A percentile compares a stretch with the other conserved stretches of the same genome.
phyloP scores from a whole-genome alignment of 2,113 vertebrate genomes.

The Anthoscopus minutus region DNA sequence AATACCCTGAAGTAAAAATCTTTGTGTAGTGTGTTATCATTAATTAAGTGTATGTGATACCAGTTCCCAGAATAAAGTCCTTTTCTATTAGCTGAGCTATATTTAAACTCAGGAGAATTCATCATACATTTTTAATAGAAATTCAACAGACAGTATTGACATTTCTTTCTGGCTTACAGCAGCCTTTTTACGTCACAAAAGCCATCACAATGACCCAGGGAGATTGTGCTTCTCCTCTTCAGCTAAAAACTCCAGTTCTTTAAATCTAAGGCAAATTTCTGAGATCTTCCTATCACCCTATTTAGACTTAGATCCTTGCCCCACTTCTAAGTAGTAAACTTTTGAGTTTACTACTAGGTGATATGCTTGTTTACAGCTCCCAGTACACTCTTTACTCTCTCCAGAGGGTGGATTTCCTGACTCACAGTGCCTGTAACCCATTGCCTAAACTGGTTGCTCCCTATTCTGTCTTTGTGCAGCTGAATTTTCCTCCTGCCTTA shows the following conservation, averaged over 20 bases:
- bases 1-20: conserved; percentile 9
- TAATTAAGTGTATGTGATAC: background rate
- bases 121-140: conserved; percentile 9
- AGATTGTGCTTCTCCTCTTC: background rate
- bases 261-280: background rate
- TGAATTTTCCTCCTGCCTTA: background rate
- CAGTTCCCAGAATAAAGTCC: background rate
- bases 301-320: background rate
- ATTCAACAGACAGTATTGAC: background rate
- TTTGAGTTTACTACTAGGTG: background rate
- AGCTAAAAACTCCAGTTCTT: background rate
- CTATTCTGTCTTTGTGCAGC: background rate
- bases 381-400: background rate
- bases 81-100: background rate
- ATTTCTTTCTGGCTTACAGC: background rate
- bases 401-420: conserved; percentile 36
- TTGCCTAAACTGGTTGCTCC: conserved; percentile 22
- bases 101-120: conserved; percentile 15
- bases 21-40: background rate
- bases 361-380: background rate
- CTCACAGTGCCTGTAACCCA: background rate
- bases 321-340: background rate
- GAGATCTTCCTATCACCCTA: background rate
- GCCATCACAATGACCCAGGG: background rate
- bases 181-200: background rate